These are phyloP conservation scores for Kradibia gibbosae DNA, from an alignment of 1,140 invertebrate species.

Conservation along the genomic window DNA sequence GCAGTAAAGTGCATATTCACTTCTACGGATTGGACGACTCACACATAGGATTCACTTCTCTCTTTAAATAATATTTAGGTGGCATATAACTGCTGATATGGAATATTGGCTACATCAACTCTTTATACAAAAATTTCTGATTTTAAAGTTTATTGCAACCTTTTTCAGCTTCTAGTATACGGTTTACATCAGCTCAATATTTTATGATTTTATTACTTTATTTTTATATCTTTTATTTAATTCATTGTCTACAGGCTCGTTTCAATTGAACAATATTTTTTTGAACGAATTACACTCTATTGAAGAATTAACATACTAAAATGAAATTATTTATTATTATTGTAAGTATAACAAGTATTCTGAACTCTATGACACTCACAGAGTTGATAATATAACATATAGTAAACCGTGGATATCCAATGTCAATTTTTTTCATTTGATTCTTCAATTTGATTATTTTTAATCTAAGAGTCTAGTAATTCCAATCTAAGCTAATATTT, in stretches of 20 bases:
- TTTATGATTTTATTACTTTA: neutral
- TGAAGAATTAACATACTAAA: neutral
- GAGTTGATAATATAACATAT: neutral
- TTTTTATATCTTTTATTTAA: neutral
- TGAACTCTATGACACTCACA: neutral
- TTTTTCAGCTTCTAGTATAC: neutral
- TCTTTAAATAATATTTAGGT: neutral
- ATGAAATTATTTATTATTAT: neutral
- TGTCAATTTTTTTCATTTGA: neutral
- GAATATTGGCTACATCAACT: neutral
- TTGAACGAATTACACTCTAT: neutral
- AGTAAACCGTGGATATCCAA: neutral
- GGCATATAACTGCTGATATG: neutral
- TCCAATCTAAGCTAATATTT: neutral
- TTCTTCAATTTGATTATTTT: too few relatives aligned
- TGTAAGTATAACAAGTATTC: neutral
- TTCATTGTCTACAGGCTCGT: neutral
- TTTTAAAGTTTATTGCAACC: neutral
- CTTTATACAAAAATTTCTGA: neutral
- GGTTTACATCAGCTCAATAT: neutral
- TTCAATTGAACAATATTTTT: neutral
- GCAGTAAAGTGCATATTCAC: slow-evolving; percentile 32
- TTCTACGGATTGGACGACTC: neutral
- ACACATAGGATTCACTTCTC: neutral
- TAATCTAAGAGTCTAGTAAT: too few relatives aligned